These are phyloP conservation scores for Caenorhabditis drosophilae DNA, from an alignment of 2,888 invertebrate species.

Conservation along the genomic window DNA sequence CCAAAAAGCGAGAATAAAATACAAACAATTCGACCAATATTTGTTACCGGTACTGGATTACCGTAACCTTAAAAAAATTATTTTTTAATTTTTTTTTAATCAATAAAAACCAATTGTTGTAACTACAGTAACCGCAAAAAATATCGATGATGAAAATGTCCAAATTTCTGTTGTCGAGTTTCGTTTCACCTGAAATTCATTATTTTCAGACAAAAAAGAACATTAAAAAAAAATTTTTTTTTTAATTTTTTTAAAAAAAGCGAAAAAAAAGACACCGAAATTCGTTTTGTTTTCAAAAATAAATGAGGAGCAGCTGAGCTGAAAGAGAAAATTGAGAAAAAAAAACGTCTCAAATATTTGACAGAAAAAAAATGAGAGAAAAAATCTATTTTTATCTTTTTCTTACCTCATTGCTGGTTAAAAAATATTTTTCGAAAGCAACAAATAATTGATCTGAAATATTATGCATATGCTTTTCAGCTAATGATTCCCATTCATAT, in stretches of 20 bases:
- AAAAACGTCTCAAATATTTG: neutral
- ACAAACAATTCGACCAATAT: conserved; percentile 63
- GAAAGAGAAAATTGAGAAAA: neutral
- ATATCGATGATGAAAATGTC: conserved; percentile 69
- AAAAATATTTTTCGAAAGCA: conserved; percentile 68
- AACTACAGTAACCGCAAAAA: conserved; percentile 69
- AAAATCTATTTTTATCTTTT: too few relatives aligned
- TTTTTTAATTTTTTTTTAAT: neutral
- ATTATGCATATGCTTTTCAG: conserved; percentile 61
- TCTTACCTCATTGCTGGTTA: conserved; percentile 61
- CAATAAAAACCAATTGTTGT: conserved; percentile 59
- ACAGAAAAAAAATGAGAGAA: neutral
- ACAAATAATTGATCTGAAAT: conserved; percentile 68
- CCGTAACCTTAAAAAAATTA: conserved; percentile 61
- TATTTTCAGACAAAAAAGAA: neutral
- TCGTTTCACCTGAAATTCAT: conserved; percentile 50
- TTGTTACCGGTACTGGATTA: conserved; percentile 68
- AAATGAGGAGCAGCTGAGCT: neutral
- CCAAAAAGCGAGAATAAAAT: conserved; percentile 68
- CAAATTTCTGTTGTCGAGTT: conserved; percentile 67
- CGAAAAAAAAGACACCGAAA: conserved; percentile 2
- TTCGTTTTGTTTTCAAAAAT: too few relatives aligned
- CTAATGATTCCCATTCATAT: conserved; percentile 45
- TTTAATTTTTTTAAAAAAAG: neutral
- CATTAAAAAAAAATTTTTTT: neutral